phyloP scores from a whole-genome alignment of 2,797 vertebrate genomes.

The Muscicapa striata region DNA sequence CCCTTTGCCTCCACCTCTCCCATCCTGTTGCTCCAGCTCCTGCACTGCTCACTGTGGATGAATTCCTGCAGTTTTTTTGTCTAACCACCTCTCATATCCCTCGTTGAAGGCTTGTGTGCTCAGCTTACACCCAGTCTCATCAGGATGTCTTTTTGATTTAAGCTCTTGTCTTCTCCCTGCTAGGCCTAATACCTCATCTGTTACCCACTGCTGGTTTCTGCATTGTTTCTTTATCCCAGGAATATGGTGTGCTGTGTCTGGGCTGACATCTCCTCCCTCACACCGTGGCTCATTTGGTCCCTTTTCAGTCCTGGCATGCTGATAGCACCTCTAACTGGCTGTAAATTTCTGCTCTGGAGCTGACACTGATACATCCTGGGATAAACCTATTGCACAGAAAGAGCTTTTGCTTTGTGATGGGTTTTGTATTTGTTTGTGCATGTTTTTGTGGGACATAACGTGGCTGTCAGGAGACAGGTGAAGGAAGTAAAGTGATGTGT shows the following conservation, averaged over 20 bases:
- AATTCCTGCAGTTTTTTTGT: constrained; percentile 42
- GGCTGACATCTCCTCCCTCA: constrained; percentile 68
- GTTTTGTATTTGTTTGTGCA: neutral
- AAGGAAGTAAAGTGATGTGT: neutral
- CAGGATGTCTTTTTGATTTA: constrained; percentile 74
- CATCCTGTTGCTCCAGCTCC: neutral
- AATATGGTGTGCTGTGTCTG: neutral
- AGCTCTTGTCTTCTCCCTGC: constrained; percentile 54
- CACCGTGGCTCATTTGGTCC: constrained; percentile 63
- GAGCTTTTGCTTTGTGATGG: neutral
- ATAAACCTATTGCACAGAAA: neutral
- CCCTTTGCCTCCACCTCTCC: constrained; percentile 47
- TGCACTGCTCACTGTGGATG: constrained; percentile 25
- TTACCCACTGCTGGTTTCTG: constrained; percentile 40
- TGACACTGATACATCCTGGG: constrained; percentile 32
- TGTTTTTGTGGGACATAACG: neutral
- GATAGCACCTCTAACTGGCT: constrained; percentile 50
- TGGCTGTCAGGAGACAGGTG: neutral
- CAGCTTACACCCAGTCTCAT: constrained; percentile 59
- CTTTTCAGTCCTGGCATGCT: constrained; percentile 58
- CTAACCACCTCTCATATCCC: constrained; percentile 24
- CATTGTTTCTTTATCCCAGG: constrained; percentile 43
- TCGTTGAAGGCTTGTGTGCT: constrained; percentile 15
- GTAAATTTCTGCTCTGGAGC: constrained; percentile 47
- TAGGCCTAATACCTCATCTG: constrained; percentile 61